These are phyloP conservation scores for Paramormyrops hopkinsi DNA, from an alignment of 2,797 vertebrate genomes.

Conservation along the genomic window DNA sequence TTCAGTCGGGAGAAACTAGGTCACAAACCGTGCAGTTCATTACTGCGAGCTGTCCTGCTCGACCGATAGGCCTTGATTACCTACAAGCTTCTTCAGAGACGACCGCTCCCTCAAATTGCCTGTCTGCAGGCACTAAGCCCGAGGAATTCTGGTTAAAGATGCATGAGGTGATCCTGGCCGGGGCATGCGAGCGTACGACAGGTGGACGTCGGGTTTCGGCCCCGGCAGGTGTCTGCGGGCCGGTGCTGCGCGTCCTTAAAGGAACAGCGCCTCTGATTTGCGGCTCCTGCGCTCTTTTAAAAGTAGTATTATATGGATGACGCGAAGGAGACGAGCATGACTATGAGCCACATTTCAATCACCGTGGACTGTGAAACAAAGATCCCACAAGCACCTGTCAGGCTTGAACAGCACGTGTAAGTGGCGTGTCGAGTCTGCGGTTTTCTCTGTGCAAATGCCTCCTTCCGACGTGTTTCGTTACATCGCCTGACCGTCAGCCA, in stretches of 20 bases:
- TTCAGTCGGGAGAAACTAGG: background rate
- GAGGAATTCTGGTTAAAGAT: slow-evolving; percentile 15
- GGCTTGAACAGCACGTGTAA: background rate
- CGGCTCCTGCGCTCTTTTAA: background rate
- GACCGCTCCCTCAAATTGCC: background rate
- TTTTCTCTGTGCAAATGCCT: background rate
- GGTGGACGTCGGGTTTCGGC: slow-evolving; percentile 15
- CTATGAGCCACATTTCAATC: background rate
- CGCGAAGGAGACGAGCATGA: background rate
- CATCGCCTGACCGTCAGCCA: background rate
- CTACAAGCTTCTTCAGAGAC: background rate
- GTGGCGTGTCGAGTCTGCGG: background rate
- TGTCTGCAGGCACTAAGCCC: background rate
- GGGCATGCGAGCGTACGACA: background rate
- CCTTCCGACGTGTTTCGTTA: background rate
- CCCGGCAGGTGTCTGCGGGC: background rate
- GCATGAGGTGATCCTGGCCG: slow-evolving; percentile 5
- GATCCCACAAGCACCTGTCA: background rate
- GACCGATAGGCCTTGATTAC: background rate
- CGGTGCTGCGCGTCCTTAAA: background rate
- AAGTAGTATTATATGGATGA: background rate
- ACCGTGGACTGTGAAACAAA: background rate
- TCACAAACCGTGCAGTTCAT: background rate
- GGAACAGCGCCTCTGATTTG: background rate
- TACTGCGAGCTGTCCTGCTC: background rate